Percentiles rank a stretch among this genome's conserved stretches.
phyloP scores from a whole-genome alignment of 30 jellyfish, hydroid and myxozoan species.

The Aurelia sp. region DNA sequence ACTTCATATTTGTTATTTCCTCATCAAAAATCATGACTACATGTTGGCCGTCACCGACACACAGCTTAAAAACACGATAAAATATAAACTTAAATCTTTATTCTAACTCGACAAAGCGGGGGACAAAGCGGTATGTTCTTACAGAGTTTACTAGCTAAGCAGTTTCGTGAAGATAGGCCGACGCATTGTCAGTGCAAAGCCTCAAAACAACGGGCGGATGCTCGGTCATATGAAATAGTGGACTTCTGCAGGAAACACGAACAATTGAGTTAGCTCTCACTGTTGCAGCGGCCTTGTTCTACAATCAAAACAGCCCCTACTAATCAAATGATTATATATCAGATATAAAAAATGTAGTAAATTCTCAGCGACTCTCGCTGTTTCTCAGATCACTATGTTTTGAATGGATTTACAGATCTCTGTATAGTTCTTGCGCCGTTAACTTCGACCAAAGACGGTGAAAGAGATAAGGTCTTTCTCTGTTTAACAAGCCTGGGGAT shows the following conservation, averaged over 20 bases:
- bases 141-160: conserved; percentile 30
- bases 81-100: conserved; percentile 11
- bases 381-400: conserved; percentile 5
- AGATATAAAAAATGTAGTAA: background rate
- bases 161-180: conserved; percentile 30
- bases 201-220: conserved; percentile 49
- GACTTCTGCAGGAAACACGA: conserved; percentile 9
- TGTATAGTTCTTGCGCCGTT: background rate
- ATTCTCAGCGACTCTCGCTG: conserved; percentile 7
- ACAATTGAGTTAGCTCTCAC: conserved; percentile 13
- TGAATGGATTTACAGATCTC: conserved; percentile 6
- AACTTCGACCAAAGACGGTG: background rate
- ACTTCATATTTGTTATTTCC: conserved; percentile 29
- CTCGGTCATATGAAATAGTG: conserved; percentile 25
- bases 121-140: conserved; percentile 54
- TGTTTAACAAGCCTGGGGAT: background rate
- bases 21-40: conserved; percentile 22
- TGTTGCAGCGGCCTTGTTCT: conserved; percentile 32
- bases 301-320: conserved; percentile 28
- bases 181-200: conserved; percentile 42
- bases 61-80: conserved; percentile 32
- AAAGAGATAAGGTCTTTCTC: background rate
- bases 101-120: background rate
- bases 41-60: conserved; percentile 56
- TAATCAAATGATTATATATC: conserved; percentile 25